Percentiles rank a stretch among this genome's conserved stretches.
Conservation (phyloP, 2,888 invertebrate species). For the Labia minor region DNA sequence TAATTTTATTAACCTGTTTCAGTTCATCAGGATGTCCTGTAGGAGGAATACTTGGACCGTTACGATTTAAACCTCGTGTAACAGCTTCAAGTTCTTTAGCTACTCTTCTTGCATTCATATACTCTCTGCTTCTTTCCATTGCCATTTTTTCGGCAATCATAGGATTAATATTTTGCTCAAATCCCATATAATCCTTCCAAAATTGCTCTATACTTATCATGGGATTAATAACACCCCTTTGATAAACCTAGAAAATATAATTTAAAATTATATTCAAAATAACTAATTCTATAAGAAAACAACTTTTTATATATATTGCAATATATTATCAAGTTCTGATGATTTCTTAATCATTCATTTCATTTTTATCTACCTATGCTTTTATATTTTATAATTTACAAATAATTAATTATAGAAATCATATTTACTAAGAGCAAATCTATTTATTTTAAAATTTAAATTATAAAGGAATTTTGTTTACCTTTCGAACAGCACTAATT, state of each 20-base stretch:
- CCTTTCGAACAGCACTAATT: constrained; percentile 94
- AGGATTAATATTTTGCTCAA: constrained; percentile 85
- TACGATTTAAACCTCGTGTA: constrained; percentile 87
- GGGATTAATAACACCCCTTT: constrained; percentile 89
- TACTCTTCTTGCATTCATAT: constrained; percentile 93
- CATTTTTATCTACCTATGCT: no score
- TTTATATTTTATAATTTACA: no score
- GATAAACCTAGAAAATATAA: constrained; percentile 61
- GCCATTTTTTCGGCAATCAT: constrained; percentile 95
- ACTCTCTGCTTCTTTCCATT: constrained; percentile 88
- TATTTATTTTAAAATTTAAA: no score
- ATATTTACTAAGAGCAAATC: no score
- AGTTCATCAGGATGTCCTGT: constrained; percentile 78
- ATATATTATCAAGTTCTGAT: not conserved
- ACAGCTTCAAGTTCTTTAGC: constrained; percentile 93
- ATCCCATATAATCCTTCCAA: constrained; percentile 95
- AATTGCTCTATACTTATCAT: constrained; percentile 94
- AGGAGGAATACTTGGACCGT: constrained; percentile 94
- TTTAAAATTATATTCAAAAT: constrained; percentile 16
- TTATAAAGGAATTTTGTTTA: constrained; percentile 32
- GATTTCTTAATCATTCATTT: no score
- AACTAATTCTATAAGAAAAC: not conserved
- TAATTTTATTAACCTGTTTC: constrained; percentile 84
- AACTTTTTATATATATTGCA: not conserved
- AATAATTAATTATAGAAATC: no score